phyloP scores from a whole-genome alignment of 2,888 invertebrate species.

The Spisula subtruncata region DNA sequence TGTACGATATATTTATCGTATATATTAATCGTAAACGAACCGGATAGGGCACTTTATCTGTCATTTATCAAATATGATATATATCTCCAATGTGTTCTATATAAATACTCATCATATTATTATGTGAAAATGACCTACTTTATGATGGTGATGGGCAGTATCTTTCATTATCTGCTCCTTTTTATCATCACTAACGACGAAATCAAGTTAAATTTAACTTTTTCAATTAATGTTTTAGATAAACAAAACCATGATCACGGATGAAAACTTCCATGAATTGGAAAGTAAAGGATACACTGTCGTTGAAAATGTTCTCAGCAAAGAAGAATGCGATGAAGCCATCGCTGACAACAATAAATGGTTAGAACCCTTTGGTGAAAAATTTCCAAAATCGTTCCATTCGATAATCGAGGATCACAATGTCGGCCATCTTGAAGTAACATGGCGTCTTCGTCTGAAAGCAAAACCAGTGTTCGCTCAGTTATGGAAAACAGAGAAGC shows the following conservation, averaged over 20 bases:
- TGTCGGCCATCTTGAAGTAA: conserved; percentile 38
- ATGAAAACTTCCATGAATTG: conserved; percentile 6
- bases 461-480: conserved; percentile 74
- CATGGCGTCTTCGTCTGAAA: conserved; percentile 32
- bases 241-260: background rate
- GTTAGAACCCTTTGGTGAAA: background rate
- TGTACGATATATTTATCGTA: too few species aligned
- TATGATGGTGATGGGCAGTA: too few species aligned
- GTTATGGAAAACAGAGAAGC: conserved; percentile 79
- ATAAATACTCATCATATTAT: too few species aligned
- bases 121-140: too few species aligned
- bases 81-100: too few species aligned
- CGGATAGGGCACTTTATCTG: too few species aligned
- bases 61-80: too few species aligned
- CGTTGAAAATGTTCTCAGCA: background rate
- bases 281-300: conserved; percentile 36
- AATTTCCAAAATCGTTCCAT: conserved; percentile 42
- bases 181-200: too few species aligned
- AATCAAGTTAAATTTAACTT: too few species aligned
- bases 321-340: conserved; percentile 11
- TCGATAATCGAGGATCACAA: conserved; percentile 29
- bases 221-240: too few species aligned
- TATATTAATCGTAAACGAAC: too few species aligned
- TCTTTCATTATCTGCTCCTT: too few species aligned
- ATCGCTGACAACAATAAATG: conserved; percentile 27